Percentiles rank a stretch among this genome's conserved stretches.
Conservation (phyloP, 2,113 vertebrate species). For the Lepidothrix coronata region DNA sequence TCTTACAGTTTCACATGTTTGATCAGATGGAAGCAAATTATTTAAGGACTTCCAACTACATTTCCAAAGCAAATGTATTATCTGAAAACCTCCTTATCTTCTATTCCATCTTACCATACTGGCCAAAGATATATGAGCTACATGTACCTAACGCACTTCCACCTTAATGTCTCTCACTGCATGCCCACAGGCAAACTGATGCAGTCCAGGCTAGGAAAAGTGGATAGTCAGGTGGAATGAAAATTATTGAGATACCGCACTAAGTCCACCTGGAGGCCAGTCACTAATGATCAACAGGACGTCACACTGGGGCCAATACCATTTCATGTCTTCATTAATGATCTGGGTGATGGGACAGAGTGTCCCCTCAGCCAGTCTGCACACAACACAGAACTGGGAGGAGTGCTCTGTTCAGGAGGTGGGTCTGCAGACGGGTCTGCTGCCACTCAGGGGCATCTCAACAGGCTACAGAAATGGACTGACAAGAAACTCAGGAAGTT, state of each 20-base stretch:
- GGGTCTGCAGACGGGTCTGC: not conserved
- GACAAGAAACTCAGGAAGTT: not conserved
- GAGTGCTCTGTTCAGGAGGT: not conserved
- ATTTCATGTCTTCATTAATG: not conserved
- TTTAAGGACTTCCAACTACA: not conserved
- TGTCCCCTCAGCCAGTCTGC: not conserved
- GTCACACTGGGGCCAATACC: not conserved
- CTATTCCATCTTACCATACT: not conserved
- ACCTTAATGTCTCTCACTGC: not conserved
- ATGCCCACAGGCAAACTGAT: not conserved
- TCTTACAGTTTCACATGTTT: not conserved
- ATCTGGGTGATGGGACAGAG: fast-evolving
- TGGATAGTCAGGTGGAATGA: not conserved
- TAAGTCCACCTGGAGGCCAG: not conserved
- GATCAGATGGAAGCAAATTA: not conserved
- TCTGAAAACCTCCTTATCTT: not conserved
- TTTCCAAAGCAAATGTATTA: not conserved
- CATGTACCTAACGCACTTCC: not conserved
- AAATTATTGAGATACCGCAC: not conserved
- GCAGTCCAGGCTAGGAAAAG: not conserved
- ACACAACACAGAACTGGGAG: not conserved
- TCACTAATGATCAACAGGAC: not conserved
- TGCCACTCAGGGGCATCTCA: not conserved
- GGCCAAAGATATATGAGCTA: not conserved
- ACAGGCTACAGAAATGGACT: not conserved